Evolutionary conservation across 2,797 vertebrate species (phyloP).

Genomic region (Sebastes flavidus): DNA sequence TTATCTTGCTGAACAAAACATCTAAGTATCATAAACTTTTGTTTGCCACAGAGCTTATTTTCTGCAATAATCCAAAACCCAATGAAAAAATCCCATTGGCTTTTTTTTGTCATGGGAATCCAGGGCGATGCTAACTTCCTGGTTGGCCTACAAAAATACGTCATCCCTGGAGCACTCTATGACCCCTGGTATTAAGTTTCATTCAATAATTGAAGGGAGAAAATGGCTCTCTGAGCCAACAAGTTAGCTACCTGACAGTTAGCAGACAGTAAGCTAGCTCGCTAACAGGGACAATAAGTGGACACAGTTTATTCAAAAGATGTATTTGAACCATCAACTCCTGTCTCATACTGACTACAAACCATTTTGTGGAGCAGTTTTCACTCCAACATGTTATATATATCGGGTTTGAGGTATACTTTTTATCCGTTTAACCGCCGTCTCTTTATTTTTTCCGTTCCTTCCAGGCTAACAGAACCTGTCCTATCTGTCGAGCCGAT

Average conservation of each 20-base stretch:
- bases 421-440: not conserved
- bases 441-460: constrained; percentile 12
- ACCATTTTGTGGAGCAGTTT: not conserved
- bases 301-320: not conserved
- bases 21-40: too few relatives aligned
- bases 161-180: too few relatives aligned
- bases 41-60: too few relatives aligned
- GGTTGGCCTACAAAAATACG: too few relatives aligned
- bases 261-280: not conserved
- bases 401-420: not conserved
- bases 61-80: too few relatives aligned
- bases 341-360: not conserved
- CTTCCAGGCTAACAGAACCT: constrained; percentile 93
- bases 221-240: not conserved
- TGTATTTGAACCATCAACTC: not conserved
- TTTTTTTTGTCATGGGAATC: too few relatives aligned
- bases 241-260: not conserved
- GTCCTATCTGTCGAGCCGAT: constrained; percentile 97
- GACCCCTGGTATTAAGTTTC: not conserved
- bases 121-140: too few relatives aligned
- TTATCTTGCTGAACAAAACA: too few relatives aligned
- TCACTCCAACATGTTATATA: not conserved
- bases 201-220: not conserved
- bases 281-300: not conserved
- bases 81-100: too few relatives aligned